Evolutionary conservation across 2,888 invertebrate genomes (phyloP).

Genomic region (Selenia dentaria): DNA sequence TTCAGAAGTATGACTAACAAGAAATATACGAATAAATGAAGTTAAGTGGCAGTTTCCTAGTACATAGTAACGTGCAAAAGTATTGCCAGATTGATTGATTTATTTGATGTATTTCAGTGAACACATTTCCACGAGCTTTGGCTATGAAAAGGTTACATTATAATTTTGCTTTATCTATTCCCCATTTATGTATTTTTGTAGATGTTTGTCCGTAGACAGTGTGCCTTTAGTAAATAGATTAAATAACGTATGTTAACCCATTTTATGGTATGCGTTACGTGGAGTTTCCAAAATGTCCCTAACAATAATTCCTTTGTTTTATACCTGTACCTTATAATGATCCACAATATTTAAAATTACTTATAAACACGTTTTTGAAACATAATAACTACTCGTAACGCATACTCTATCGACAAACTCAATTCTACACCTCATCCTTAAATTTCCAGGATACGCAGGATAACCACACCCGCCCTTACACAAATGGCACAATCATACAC

Average conservation of each 20-base stretch:
- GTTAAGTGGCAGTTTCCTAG: too few relatives aligned
- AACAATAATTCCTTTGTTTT: not conserved
- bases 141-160: not conserved
- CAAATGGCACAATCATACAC: conserved; percentile 70
- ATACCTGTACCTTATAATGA: too few relatives aligned
- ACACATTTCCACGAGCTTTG: not conserved
- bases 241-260: too few relatives aligned
- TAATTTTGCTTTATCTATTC: not conserved
- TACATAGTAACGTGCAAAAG: too few relatives aligned
- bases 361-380: too few relatives aligned
- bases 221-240: not conserved
- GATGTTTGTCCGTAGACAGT: not conserved
- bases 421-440: not conserved
- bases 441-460: conserved; percentile 66
- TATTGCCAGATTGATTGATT: not conserved
- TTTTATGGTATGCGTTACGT: not conserved
- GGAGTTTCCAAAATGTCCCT: not conserved
- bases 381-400: not conserved
- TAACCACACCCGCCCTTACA: conserved; percentile 70
- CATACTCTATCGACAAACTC: not conserved
- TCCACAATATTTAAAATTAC: too few relatives aligned
- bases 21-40: too few relatives aligned
- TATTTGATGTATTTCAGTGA: not conserved
- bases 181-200: not conserved
- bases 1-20: too few relatives aligned